Evolutionary conservation across 2,113 vertebrate species (phyloP), one percentile per base, ranked within the genome.

Genomic region (Gymnocephalus cernua): DNA sequence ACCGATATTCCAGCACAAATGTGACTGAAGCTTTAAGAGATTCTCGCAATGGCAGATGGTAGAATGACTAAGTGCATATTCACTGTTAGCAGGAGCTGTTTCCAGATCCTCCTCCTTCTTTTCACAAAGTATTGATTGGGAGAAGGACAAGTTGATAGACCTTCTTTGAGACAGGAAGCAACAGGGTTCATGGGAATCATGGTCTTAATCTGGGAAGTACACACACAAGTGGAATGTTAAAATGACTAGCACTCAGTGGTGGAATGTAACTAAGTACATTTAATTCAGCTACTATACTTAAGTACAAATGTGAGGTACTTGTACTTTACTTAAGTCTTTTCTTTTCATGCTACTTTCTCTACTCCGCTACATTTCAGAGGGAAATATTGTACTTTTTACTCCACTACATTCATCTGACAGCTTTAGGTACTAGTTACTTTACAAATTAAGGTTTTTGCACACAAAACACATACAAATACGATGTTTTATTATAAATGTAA

Each of bases 1-100:
- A 35, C 23, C 21, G 48, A 77, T 67, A 69, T 44, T 54, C 48
- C 48, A 45, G 21, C 47, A 75, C 54, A 88, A 56, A 57, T 41
- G 32, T 11, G 12, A 59, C 54, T 23, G n/a, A 70, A 72, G 61
- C n/a, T 73, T 58, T 23, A 12, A 29, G 56, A 44, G 63, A 32
- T 65, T 69, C 6, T 14, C 25, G 4, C 32, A 23, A 45, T 19
- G 51, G 50, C 54, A 64, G 81, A 35, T 47, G 48, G 48, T 6
- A 7, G 4, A 65, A 19, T 18, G 41, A 67, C 6, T 38, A 16
- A 67, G 23, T 45, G 44, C 23, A 81, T 38, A 51, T 68, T 69
- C 25, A 65, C 41, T 74, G 56, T 47, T 29, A 71, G 41, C 8
- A 35, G 0, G 38, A 66, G 74, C 25, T 53, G 56, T 44, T 63